Conservation (phyloP, 1,140 invertebrate species). For the Lepidurus arcticus region DNA sequence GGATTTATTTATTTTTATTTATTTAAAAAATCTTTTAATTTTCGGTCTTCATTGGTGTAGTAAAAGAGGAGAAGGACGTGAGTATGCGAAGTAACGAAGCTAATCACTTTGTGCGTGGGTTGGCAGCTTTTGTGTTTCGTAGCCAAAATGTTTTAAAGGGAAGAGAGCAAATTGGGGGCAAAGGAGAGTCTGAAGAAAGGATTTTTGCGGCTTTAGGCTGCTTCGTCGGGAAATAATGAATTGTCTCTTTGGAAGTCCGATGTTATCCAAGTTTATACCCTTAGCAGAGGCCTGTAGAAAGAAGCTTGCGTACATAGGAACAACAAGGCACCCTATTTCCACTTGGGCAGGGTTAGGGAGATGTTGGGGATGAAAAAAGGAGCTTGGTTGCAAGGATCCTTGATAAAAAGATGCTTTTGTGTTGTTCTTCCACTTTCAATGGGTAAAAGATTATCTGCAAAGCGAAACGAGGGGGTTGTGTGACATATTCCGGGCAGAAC, state of each 20-base stretch:
- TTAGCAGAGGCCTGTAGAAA: not conserved
- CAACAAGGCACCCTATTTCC: not conserved
- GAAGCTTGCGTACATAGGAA: not conserved
- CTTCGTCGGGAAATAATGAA: not conserved
- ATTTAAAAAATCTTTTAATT: not conserved
- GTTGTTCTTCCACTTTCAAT: slow-evolving; percentile 11
- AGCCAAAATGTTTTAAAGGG: not conserved
- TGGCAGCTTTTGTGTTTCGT: not conserved
- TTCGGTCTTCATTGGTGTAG: not conserved
- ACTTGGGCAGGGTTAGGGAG: not conserved
- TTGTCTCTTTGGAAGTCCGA: not conserved
- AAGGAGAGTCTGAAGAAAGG: not conserved
- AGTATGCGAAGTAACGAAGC: slow-evolving; percentile 5
- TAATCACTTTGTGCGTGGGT: not conserved
- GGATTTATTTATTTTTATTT: not conserved
- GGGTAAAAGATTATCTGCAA: slow-evolving; percentile 15
- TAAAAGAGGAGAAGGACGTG: not conserved
- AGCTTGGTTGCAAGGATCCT: not conserved
- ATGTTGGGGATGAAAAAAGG: not conserved
- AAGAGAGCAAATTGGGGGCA: not conserved
- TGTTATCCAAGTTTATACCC: not conserved
- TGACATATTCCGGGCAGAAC: not conserved
- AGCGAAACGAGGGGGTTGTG: not conserved
- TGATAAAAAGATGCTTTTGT: slow-evolving; percentile 17
- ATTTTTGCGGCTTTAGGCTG: not conserved